Evolutionary conservation across 2,888 invertebrate species (phyloP), one percentile per base, ranked within the genome.

Genomic region (Clistopyga incitator): DNA sequence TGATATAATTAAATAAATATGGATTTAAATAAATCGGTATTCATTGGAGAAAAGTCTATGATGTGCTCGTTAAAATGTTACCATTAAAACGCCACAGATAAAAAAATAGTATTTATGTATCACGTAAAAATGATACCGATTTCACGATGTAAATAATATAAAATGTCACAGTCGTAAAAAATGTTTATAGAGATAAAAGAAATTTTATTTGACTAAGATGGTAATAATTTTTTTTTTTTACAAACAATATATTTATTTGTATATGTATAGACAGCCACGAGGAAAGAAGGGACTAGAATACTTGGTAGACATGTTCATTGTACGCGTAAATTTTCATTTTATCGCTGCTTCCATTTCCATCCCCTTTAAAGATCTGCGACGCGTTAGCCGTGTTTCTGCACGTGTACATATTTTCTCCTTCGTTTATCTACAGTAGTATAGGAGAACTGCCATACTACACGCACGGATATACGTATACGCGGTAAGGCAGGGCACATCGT

Each of bases 321-420:
- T 15, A 61, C 15, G 6, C 34, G 8, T n/a, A 61, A 61, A 61
- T 34, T 70, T 2, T 6, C 50, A 6, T 52, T 34, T 34, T 79
- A 20, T 42, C 25, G 23, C n/a, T n/a, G 18, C 15, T 18, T 68
- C 20, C 47, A 65, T 76, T 50, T 74, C 6, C 47, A 61, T 34
- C 6, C 59, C 34, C 59, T 61, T 18, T 6, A 61, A 61, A 61
- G 3, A 34, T 61, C 13, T 50, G 54, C 54, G 54, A 54, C 23
- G 54, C 54, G 11, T 25, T 23, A 11, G 11, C 23, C 34, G 65
- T 20, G 64, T 15, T 15, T 61, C 23, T 61, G 20, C 15, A 3
- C 45, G 11, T 13, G 18, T 54, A 18, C 42, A 61, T 56, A 71
- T 76, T 83, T 83, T 83, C 79, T 77, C 59, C 56, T 52, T 67